Evolutionary conservation across 2,888 invertebrate species (phyloP), one percentile per base, ranked within the genome.

Genomic region (Microplitis manilae): DNA sequence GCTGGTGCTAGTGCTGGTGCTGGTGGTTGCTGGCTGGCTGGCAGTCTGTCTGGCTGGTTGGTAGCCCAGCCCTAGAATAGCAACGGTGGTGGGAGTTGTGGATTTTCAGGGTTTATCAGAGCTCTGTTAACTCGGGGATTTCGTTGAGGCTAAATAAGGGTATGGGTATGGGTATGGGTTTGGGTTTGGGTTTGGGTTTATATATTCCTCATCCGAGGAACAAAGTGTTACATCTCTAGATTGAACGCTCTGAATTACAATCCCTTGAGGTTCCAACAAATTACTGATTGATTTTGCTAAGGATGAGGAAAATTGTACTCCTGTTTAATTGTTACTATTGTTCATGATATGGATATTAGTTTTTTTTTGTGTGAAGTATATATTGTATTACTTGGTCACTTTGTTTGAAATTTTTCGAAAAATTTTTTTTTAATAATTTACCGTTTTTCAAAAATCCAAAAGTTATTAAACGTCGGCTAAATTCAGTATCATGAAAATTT

Each of bases 61-160:
- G 30, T 30, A 30, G 50, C 50, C 71, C 71, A 72, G 61, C 71
- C 71, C 71, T 6, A 71, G 15, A 72, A 17, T 50, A 15, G 8
- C 13, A 39, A 6, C 15, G 50, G 69, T 40, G 59, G 72, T 72
- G 72, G 72, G 50, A 72, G 64, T n/a, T 64, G 13, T 17, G 62
- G 62, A 62, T 41, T 64, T 50, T 39, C 64, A 64, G 50, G 64
- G 64, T 72, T 70, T 60, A 17, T 41, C 17, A 70, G 60, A 69
- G 59, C 50, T 41, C 50, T 50, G 69, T 50, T 69, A 69, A 70
- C 17, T 30, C n/a, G 40, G 68, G 41, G 41, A 41, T 65, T 65
- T 65, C 41, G 4, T 17, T 9, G 68, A 41, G 41, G 17, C 41
- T 17, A 72, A 64, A 50, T 50, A 50, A 50, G 13, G 50, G 50